Percentiles rank a stretch among this genome's conserved stretches.
Evolutionary conservation across 2,888 invertebrate genomes (phyloP).

Genomic region (Reticulitermes lucifugus): DNA sequence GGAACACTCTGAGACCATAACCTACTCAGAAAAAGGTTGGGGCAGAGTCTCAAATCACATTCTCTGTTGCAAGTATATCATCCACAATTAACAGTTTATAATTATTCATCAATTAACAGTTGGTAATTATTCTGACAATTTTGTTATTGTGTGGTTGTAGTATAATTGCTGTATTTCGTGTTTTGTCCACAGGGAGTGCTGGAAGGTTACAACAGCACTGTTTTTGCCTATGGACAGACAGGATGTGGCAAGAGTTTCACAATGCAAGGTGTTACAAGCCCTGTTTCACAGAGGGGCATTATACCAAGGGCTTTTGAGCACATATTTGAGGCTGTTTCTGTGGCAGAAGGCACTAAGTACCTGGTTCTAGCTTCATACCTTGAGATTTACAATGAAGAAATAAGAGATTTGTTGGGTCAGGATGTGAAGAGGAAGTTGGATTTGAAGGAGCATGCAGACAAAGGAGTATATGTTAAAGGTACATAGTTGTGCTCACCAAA

Average conservation of each 20-base stretch:
- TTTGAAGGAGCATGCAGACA: constrained; percentile 74
- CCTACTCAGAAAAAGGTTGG: too few relatives aligned
- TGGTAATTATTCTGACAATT: too few relatives aligned
- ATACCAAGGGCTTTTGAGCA: constrained; percentile 88
- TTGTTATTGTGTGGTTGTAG: too few relatives aligned
- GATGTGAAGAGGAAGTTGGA: constrained; percentile 71
- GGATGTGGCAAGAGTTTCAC: constrained; percentile 93
- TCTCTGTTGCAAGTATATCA: too few relatives aligned
- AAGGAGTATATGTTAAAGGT: constrained; percentile 75
- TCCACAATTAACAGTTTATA: too few relatives aligned
- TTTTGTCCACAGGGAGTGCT: constrained; percentile 74
- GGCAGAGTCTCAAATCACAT: too few relatives aligned
- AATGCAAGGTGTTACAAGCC: constrained; percentile 80
- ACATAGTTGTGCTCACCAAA: constrained; percentile 49
- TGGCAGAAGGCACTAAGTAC: constrained; percentile 77
- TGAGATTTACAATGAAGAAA: constrained; percentile 88
- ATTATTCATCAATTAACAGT: too few relatives aligned
- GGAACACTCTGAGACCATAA: too few relatives aligned
- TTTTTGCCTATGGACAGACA: constrained; percentile 94
- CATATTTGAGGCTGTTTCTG: constrained; percentile 86
- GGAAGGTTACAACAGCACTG: constrained; percentile 93
- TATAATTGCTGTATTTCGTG: background rate
- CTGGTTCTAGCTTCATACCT: constrained; percentile 82
- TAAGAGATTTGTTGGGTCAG: constrained; percentile 75
- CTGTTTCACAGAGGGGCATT: constrained; percentile 69